Conservation (phyloP, 2,797 vertebrate species). For the Forpus xanthops region DNA sequence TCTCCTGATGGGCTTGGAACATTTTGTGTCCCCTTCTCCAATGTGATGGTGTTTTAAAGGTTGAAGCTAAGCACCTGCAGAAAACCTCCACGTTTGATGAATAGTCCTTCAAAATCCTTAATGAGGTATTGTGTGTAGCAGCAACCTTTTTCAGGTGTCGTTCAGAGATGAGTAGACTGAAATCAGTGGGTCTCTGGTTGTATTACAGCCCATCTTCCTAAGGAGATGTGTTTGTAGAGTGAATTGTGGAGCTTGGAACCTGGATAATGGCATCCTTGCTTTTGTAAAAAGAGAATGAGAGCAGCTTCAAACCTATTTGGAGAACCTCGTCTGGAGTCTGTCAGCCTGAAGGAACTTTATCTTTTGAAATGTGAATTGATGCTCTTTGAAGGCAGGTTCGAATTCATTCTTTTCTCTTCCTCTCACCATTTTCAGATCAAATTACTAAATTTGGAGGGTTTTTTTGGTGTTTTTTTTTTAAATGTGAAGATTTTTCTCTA, state of each 20-base stretch:
- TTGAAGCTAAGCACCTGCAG: background rate
- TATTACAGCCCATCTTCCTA: background rate
- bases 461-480: background rate
- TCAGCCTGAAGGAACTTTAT: background rate
- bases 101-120: background rate
- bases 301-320: background rate
- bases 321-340: background rate
- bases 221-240: background rate
- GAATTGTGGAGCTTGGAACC: background rate
- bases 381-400: background rate
- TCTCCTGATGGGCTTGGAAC: background rate
- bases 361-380: background rate
- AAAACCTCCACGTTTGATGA: background rate
- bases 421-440: background rate
- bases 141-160: background rate
- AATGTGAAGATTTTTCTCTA: background rate
- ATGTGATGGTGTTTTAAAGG: background rate
- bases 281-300: background rate
- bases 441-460: background rate
- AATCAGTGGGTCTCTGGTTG: background rate
- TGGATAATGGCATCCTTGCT: background rate
- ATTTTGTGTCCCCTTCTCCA: background rate
- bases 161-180: background rate
- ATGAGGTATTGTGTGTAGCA: background rate
- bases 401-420: background rate